These are phyloP conservation scores for Hyposoter dolosus DNA, from an alignment of 2,888 invertebrate genomes.

Conservation along the genomic window DNA sequence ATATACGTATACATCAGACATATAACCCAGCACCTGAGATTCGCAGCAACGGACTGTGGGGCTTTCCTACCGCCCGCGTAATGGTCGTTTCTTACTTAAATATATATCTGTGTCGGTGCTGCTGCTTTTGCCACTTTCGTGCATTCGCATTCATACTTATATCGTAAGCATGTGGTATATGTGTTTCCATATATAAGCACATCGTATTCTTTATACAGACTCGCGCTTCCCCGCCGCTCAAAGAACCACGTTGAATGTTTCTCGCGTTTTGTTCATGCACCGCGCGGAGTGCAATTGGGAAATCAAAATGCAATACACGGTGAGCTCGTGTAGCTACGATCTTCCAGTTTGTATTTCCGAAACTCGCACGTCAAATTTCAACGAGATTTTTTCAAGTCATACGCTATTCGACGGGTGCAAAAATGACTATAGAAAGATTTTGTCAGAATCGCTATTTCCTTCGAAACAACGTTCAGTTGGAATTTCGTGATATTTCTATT, in stretches of 20 bases:
- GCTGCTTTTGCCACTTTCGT: constrained; percentile 64
- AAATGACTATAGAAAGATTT: no score
- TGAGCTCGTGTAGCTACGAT: neutral
- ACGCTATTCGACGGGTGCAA: no score
- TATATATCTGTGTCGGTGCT: constrained; percentile 75
- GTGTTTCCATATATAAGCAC: neutral
- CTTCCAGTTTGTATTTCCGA: neutral
- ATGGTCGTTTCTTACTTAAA: constrained; percentile 79
- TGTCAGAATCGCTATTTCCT: no score
- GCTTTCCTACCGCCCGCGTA: constrained; percentile 75
- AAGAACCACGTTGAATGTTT: constrained; percentile 16
- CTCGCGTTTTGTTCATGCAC: constrained; percentile 8
- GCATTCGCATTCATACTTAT: constrained; percentile 71
- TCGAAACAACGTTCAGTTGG: no score
- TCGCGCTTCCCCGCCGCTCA: constrained; percentile 30
- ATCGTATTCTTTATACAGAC: constrained; percentile 43
- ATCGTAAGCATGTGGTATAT: neutral
- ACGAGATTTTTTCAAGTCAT: no score
- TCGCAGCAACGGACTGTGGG: constrained; percentile 24
- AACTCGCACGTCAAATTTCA: neutral
- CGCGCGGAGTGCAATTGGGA: constrained; percentile 23
- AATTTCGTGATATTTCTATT: neutral
- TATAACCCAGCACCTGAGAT: constrained; percentile 20
- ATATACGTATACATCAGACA: constrained; percentile 19
- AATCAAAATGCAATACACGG: constrained; percentile 43